Evolutionary conservation across 2,797 vertebrate genomes (phyloP).

Genomic region (Nannoperca obscura): DNA sequence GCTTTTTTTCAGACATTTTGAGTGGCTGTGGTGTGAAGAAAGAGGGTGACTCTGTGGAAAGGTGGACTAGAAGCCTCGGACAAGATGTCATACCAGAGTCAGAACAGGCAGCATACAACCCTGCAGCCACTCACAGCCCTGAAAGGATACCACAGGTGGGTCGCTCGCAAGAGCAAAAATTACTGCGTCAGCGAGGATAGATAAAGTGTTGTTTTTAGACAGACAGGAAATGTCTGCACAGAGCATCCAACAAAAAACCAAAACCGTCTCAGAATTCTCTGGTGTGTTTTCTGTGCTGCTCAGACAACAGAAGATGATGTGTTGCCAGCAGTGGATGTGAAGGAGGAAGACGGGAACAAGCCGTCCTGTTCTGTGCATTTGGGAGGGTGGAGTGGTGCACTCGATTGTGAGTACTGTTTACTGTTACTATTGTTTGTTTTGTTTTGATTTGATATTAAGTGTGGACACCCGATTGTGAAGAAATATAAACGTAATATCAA

Average conservation of each 20-base stretch:
- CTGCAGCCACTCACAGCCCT: slow-evolving; percentile 32
- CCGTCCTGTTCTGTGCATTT: slow-evolving; percentile 45
- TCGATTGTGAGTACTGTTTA: slow-evolving; percentile 57
- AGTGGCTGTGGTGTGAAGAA: slow-evolving; percentile 60
- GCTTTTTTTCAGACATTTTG: slow-evolving; percentile 52
- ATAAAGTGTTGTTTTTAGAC: not conserved
- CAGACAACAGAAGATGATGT: slow-evolving; percentile 46
- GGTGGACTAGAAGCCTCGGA: slow-evolving; percentile 57
- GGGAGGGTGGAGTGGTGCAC: slow-evolving; percentile 42
- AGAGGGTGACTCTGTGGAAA: slow-evolving; percentile 57
- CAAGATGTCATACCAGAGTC: slow-evolving; percentile 40
- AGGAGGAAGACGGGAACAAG: slow-evolving; percentile 60
- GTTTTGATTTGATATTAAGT: not conserved
- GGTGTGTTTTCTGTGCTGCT: slow-evolving; percentile 11
- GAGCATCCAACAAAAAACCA: no score
- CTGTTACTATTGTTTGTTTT: no score
- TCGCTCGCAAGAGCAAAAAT: not conserved
- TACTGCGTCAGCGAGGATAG: not conserved
- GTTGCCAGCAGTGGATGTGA: slow-evolving; percentile 51
- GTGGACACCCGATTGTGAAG: not conserved
- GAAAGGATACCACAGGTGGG: slow-evolving; percentile 67
- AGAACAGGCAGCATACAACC: slow-evolving; percentile 40
- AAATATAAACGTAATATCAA: not conserved
- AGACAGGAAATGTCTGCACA: not conserved
- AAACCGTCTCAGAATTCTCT: not conserved